Conservation (phyloP, 2,113 vertebrate genomes). For the Centropus bengalensis region DNA sequence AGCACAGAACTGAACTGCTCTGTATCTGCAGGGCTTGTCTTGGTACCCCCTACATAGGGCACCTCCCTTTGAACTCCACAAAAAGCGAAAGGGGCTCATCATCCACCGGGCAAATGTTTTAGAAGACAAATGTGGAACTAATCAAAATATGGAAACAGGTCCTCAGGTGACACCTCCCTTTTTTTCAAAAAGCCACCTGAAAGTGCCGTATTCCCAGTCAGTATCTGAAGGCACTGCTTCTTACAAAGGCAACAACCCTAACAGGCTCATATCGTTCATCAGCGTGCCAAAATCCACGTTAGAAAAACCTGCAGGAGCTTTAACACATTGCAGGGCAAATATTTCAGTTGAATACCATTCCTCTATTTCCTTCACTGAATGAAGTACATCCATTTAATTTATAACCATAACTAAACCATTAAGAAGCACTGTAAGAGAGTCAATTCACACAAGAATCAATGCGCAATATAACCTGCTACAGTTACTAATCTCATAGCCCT, state of each 20-base stretch:
- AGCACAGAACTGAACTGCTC: background rate
- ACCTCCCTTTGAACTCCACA: background rate
- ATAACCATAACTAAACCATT: background rate
- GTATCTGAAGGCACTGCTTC: background rate
- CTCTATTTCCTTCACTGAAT: background rate
- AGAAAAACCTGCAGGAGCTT: background rate
- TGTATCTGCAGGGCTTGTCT: background rate
- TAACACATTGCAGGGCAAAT: background rate
- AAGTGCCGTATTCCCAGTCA: background rate
- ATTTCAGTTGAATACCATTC: constrained; percentile 3
- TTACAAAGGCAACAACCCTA: background rate
- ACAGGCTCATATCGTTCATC: background rate
- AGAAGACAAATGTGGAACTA: background rate
- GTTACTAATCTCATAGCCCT: background rate
- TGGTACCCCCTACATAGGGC: background rate
- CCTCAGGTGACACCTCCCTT: background rate
- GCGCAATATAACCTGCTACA: background rate
- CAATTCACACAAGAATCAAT: background rate
- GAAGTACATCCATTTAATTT: background rate
- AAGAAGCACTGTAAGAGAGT: background rate
- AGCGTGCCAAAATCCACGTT: background rate
- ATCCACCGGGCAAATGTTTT: background rate
- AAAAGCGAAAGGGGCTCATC: background rate
- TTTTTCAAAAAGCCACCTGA: background rate
- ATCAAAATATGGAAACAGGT: background rate